Base-by-base conservation (phyloP, 2,797 vertebrate species). In the Sparidentex hasta region DNA sequence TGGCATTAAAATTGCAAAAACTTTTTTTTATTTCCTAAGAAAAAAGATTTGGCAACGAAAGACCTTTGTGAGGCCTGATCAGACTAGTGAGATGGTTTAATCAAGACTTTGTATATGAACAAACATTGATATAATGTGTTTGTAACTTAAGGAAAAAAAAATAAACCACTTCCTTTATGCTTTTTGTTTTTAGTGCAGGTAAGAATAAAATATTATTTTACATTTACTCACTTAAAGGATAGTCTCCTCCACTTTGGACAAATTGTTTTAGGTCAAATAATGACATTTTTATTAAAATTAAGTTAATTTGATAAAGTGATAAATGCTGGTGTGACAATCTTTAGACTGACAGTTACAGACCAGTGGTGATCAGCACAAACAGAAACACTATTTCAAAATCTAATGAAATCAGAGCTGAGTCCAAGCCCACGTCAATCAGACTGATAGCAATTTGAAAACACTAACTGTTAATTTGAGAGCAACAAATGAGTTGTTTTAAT, bases 41-140 rank as follows among this genome's bases (percentile, higher is more conserved):
- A 58, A 71, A 70, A 75, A 46, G 25, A 87, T 84, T 93, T 95
- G 91, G 91, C 91, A 90, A 72, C 23, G 1, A 52, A 70, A 65
- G 29, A 65, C 54, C 55, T 71, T 61, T 2, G n/a, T 21, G 59
- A 69, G 16, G 17, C 44, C 20, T 3, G 1, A 72, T 68, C 46
- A 57, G 18, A 76, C 27, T 38, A 41, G 64, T 56, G 43, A 77
- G 7, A 63, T 29, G 17, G 13, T 54, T 43, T 17, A 16, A 61
- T 58, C n/a, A 74, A 74, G 55, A 48, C 55, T 41, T 14, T 16
- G 38, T 38, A 11, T 47, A 12, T 29, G 3, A 47, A 18, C 11
- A 33, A 58, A 71, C 41, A 23, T 21, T 13, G 1, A 25, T 52
- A 48, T 18, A 20, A 66, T 18, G 12, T 13, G 11, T 50, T 38